phyloP scores from a whole-genome alignment of 2,888 invertebrate genomes.

The Tipula vernalis region DNA sequence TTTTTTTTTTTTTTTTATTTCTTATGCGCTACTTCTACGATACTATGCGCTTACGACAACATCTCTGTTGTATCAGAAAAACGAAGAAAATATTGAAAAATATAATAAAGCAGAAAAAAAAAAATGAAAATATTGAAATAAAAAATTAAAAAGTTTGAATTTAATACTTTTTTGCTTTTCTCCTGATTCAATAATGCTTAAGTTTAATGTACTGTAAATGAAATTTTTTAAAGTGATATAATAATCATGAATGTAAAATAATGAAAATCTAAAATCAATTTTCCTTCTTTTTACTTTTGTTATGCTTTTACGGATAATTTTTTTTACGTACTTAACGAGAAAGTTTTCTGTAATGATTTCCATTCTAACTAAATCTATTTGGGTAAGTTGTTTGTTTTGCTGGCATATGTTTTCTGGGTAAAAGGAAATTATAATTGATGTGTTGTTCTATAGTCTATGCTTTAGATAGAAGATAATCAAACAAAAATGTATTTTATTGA shows the following conservation, averaged over 20 bases:
- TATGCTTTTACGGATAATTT: not conserved
- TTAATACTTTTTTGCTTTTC: not conserved
- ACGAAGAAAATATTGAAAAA: not conserved
- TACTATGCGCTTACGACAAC: not conserved
- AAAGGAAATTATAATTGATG: not conserved
- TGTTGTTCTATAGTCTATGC: not conserved
- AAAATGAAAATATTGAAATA: not conserved
- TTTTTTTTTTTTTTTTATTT: too few relatives aligned
- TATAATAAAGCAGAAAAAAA: not conserved
- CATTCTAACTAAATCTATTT: not conserved
- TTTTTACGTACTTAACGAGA: not conserved
- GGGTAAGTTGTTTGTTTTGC: not conserved
- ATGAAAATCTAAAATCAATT: not conserved
- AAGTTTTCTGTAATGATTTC: not conserved
- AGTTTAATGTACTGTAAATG: not conserved
- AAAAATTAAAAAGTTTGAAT: not conserved
- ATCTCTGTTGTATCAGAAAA: not conserved
- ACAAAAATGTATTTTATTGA: too few relatives aligned
- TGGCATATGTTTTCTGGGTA: not conserved
- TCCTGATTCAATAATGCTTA: not conserved
- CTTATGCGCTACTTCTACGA: not conserved
- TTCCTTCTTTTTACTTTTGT: not conserved
- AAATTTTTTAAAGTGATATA: not conserved
- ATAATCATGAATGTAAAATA: slow-evolving; percentile 4
- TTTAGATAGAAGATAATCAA: too few relatives aligned